Conservation (phyloP, 2,797 vertebrate genomes). For the Hipposideros larvatus region DNA sequence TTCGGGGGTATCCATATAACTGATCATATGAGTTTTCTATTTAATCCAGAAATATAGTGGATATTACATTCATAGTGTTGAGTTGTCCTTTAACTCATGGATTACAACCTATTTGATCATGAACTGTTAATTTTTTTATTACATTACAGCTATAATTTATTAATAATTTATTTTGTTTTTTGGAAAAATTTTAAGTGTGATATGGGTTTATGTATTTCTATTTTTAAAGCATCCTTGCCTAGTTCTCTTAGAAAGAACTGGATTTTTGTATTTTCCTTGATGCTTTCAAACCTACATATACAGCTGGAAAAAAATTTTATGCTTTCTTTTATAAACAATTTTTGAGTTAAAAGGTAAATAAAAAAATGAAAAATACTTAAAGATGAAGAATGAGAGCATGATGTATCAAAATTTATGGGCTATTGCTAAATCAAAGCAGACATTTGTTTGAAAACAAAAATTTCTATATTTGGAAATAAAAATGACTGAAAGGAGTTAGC, state of each 20-base stretch:
- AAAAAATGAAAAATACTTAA: background rate
- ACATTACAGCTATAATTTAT: background rate
- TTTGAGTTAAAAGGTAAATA: slow-evolving; percentile 6
- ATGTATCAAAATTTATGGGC: background rate
- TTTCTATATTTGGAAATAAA: slow-evolving; percentile 18
- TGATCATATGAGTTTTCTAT: background rate
- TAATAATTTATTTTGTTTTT: background rate
- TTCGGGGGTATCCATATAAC: background rate
- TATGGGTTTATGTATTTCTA: background rate
- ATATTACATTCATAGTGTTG: background rate
- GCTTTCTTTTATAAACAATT: background rate
- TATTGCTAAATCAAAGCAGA: background rate
- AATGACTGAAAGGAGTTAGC: background rate
- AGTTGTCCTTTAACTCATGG: background rate
- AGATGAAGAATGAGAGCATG: background rate
- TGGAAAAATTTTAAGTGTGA: background rate
- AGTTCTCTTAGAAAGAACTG: background rate
- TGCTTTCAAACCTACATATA: background rate
- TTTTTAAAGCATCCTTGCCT: background rate
- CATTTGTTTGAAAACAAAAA: slow-evolving; percentile 46
- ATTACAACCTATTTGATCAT: background rate
- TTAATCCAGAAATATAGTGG: background rate
- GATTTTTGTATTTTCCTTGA: background rate
- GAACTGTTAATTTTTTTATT: slow-evolving; percentile 9
- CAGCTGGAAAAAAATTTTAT: background rate